Evolutionary conservation across 2,797 vertebrate species (phyloP), one percentile per base, ranked within the genome.

Genomic region (Somateria mollissima): DNA sequence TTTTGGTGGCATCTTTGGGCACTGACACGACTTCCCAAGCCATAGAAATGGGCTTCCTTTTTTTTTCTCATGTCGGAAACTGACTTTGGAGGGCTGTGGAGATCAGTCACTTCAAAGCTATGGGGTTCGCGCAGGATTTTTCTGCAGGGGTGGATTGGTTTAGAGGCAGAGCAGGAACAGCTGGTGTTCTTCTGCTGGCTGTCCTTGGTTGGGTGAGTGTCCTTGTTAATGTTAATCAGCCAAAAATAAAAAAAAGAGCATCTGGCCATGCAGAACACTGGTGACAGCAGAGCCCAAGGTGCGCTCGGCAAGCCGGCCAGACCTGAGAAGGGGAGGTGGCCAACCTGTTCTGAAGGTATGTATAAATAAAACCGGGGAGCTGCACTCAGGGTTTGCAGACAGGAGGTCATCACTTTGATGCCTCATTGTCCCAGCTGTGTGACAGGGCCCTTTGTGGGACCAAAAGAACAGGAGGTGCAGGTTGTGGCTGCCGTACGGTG

Each of bases 141-240:
- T 64, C 51, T 87, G 37, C 47, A 27, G 67, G 57, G 49, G 7
- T 62, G 72, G 61, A n/a, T 41, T 17, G 15, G 47, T 82, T 91
- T 78, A 82, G 77, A 56, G 87, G 86, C 65, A 53, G 32, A 92
- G 36, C 65, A 65, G 87, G 69, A 89, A 5, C 93, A 96, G 83
- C 86, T 91, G 88, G 27, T 92, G 90, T 78, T 89, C 70, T 49
- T 88, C 73, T 72, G 43, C 80, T 57, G 25, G 34, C 34, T 65
- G 78, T 92, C 90, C 91, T 92, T 62, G 39, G 39, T 87, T 65
- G 62, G 71, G 57, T 30, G 67, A 76, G 51, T n/a, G 64, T 94
- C 67, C 90, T 94, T 80, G 62, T 37, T 89, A 56, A 1, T 51
- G 51, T 56, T 84, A 73, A 66, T 66, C 36, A 34, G 67, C 74